Evolutionary conservation across 1,140 invertebrate species (phyloP).

Genomic region (Campoletis sonorensis): DNA sequence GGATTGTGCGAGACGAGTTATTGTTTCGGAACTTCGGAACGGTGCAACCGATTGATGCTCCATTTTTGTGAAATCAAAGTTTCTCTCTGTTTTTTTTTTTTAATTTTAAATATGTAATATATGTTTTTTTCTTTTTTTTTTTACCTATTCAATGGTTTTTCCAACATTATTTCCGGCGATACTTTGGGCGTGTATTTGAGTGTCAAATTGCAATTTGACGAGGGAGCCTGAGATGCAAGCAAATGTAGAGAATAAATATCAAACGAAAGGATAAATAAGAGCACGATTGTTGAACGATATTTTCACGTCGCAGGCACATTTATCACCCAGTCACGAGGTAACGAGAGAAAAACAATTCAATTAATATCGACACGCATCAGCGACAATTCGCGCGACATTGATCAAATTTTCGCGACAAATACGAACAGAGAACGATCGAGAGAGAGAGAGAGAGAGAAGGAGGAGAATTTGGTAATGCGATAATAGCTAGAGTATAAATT

Average conservation of each 20-base stretch:
- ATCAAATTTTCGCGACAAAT: background rate
- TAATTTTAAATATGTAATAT: background rate
- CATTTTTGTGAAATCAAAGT: background rate
- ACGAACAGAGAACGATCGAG: too few relatives aligned
- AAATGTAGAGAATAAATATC: background rate
- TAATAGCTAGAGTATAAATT: conserved; percentile 41
- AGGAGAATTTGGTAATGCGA: conserved; percentile 27
- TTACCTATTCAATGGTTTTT: background rate
- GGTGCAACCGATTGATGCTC: background rate
- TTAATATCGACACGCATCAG: background rate
- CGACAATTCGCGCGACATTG: too few relatives aligned
- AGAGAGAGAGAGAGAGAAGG: too few relatives aligned
- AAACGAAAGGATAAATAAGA: background rate
- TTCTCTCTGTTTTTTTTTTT: background rate
- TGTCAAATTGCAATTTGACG: background rate
- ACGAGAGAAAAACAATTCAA: background rate
- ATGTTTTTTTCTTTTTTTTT: background rate
- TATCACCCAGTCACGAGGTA: background rate
- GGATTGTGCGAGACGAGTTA: conserved; percentile 52
- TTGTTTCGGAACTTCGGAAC: conserved; percentile 1
- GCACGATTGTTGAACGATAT: background rate
- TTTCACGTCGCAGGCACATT: background rate
- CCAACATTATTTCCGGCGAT: background rate
- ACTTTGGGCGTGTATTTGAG: background rate
- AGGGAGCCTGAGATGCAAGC: conserved; percentile 47